phyloP scores from a whole-genome alignment of 1,140 invertebrate genomes.

The Holotrichia oblita region DNA sequence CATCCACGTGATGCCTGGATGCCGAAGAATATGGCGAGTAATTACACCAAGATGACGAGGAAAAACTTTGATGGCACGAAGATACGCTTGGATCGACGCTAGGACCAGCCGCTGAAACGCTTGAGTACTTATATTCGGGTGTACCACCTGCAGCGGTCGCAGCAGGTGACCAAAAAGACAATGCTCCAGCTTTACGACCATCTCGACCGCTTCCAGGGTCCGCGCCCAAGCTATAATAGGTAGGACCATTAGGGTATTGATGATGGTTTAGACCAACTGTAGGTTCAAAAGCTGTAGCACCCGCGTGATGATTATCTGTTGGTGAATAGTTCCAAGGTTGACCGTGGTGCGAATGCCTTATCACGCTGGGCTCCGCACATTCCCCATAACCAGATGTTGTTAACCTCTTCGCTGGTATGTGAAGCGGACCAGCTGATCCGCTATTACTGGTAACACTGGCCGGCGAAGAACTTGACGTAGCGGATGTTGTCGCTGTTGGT shows the following conservation, averaged over 20 bases:
- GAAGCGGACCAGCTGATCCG: conserved; percentile 72
- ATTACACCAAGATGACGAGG: conserved; percentile 76
- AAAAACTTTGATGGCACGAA: conserved; percentile 77
- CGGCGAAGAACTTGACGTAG: conserved; percentile 75
- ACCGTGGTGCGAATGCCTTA: conserved; percentile 74
- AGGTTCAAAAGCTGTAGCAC: conserved; percentile 67
- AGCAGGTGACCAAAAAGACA: conserved; percentile 76
- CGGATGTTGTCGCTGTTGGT: conserved; percentile 64
- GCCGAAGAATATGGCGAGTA: conserved; percentile 74
- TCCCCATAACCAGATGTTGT: conserved; percentile 69
- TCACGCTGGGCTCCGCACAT: conserved; percentile 71
- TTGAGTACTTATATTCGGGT: conserved; percentile 72
- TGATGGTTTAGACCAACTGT: conserved; percentile 72
- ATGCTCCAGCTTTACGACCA: conserved; percentile 65
- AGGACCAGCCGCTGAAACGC: conserved; percentile 63
- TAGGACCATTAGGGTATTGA: conserved; percentile 76
- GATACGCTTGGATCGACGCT: conserved; percentile 66
- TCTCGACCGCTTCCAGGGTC: conserved; percentile 70
- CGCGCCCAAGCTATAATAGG: conserved; percentile 80
- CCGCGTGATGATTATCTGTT: conserved; percentile 69
- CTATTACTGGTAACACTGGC: conserved; percentile 72
- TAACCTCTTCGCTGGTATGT: conserved; percentile 84
- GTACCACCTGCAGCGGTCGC: conserved; percentile 63
- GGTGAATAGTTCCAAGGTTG: conserved; percentile 76
- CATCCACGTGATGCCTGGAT: conserved; percentile 69